phyloP scores from a whole-genome alignment of 2,797 vertebrate species.

The Gadopsis bispinosus region DNA sequence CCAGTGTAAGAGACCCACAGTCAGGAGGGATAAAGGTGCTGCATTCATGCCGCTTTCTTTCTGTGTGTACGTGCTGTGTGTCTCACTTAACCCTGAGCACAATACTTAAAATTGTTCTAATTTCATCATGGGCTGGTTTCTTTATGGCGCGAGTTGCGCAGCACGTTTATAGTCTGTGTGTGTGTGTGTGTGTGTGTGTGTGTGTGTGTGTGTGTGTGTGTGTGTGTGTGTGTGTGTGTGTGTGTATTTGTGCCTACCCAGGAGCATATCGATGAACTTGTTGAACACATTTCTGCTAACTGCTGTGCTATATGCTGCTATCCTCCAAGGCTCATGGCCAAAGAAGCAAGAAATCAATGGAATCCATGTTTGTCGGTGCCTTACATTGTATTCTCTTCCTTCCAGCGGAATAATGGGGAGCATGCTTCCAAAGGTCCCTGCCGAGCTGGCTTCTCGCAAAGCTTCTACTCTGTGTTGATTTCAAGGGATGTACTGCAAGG shows the following conservation, averaged over 20 bases:
- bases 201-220: too few relatives aligned
- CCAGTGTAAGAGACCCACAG: slow-evolving; percentile 10
- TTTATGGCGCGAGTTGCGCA: slow-evolving; percentile 2
- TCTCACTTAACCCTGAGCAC: slow-evolving; percentile 39
- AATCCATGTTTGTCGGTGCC: slow-evolving; percentile 73
- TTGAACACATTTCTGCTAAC: slow-evolving; percentile 48
- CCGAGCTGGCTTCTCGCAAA: slow-evolving; percentile 93
- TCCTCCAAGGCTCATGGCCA: slow-evolving; percentile 37
- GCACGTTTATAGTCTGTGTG: neutral
- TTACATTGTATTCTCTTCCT: slow-evolving; percentile 60
- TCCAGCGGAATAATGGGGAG: slow-evolving; percentile 87
- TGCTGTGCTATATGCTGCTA: slow-evolving; percentile 12
- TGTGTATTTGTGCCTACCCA: slow-evolving; percentile 8
- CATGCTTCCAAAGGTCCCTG: slow-evolving; percentile 87
- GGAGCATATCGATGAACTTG: slow-evolving; percentile 55
- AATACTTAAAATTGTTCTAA: slow-evolving; percentile 13
- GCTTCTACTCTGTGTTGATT: slow-evolving; percentile 90
- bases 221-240: neutral
- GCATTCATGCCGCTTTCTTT: slow-evolving; percentile 45
- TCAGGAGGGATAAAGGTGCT: slow-evolving; percentile 45
- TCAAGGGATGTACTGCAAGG: slow-evolving; percentile 90
- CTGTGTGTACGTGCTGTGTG: slow-evolving; percentile 7
- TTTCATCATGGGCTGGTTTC: slow-evolving; percentile 27
- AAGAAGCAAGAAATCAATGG: slow-evolving; percentile 64
- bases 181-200: neutral